Percentiles rank a stretch among this genome's conserved stretches.
phyloP scores from a whole-genome alignment of 2,113 vertebrate genomes.

The Peromyscus californicus region DNA sequence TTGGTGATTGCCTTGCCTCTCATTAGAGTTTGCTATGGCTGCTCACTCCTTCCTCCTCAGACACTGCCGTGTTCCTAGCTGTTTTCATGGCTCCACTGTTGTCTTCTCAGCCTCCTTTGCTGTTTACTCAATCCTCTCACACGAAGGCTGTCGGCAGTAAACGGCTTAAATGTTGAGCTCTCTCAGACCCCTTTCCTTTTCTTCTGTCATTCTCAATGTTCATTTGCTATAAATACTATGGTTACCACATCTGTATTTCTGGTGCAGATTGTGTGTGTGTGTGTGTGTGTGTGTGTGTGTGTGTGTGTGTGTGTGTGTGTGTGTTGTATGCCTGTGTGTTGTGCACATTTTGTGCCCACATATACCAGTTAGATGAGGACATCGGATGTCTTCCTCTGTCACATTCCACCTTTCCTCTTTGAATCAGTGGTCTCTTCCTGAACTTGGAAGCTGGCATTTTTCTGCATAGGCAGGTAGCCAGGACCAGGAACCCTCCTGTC shows the following conservation, averaged over 20 bases:
- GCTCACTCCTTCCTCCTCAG: neutral
- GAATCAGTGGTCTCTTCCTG: neutral
- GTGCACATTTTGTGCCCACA: neutral
- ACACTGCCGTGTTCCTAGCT: neutral
- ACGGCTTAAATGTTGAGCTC: neutral
- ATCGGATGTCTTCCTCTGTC: neutral
- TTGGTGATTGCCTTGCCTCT: neutral
- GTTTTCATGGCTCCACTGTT: neutral
- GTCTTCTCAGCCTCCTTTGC: neutral
- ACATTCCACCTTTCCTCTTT: neutral
- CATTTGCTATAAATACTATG: neutral
- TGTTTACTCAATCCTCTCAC: neutral
- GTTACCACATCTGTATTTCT: neutral
- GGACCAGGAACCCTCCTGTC: neutral
- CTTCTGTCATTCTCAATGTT: neutral
- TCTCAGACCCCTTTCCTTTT: neutral
- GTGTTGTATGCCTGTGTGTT: neutral
- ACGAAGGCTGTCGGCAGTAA: neutral
- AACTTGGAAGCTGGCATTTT: neutral
- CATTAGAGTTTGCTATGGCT: neutral
- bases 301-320: neutral
- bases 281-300: neutral
- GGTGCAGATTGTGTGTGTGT: neutral
- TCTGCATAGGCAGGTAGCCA: neutral
- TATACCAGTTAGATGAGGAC: neutral